phyloP scores from a whole-genome alignment of 1,140 invertebrate genomes.

The Steinernema feltiae region DNA sequence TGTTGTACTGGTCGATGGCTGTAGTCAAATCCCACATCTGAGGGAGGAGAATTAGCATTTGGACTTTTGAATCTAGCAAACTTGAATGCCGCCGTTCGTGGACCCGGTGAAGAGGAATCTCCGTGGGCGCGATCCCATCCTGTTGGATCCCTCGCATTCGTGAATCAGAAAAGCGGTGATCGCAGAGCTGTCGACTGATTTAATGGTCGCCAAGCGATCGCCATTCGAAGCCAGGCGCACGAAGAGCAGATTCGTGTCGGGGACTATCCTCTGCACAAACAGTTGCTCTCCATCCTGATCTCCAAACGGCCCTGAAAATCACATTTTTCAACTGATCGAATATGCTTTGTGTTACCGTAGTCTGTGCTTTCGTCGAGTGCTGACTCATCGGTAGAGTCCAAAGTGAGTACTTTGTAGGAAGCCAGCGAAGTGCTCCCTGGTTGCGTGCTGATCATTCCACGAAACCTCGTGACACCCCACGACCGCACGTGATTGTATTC shows the following conservation, averaged over 20 bases:
- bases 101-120: slow-evolving; percentile 90
- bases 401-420: slow-evolving; percentile 84
- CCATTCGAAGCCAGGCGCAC: slow-evolving; percentile 89
- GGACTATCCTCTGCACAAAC: slow-evolving; percentile 93
- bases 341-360: slow-evolving; percentile 64
- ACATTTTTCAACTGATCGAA: slow-evolving; percentile 37
- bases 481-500: slow-evolving; percentile 95
- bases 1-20: slow-evolving; percentile 69
- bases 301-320: slow-evolving; percentile 76
- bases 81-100: slow-evolving; percentile 81
- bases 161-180: slow-evolving; percentile 93
- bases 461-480: slow-evolving; percentile 89
- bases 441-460: slow-evolving; percentile 89
- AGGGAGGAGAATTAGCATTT: slow-evolving; percentile 24
- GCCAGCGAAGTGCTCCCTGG: slow-evolving; percentile 90
- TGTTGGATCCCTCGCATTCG: slow-evolving; percentile 83
- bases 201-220: slow-evolving; percentile 64
- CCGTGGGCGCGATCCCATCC: slow-evolving; percentile 81
- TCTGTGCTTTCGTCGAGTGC: slow-evolving; percentile 68
- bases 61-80: slow-evolving; percentile 33
- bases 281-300: slow-evolving; percentile 95
- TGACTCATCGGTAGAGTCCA: slow-evolving; percentile 73
- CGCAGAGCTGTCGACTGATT: slow-evolving; percentile 78
- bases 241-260: slow-evolving; percentile 87
- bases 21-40: slow-evolving; percentile 95